A percentile compares a stretch with the other conserved stretches of the same genome.
These are phyloP conservation scores for Psittacula echo DNA, from an alignment of 2,797 vertebrate genomes.

Conservation along the genomic window DNA sequence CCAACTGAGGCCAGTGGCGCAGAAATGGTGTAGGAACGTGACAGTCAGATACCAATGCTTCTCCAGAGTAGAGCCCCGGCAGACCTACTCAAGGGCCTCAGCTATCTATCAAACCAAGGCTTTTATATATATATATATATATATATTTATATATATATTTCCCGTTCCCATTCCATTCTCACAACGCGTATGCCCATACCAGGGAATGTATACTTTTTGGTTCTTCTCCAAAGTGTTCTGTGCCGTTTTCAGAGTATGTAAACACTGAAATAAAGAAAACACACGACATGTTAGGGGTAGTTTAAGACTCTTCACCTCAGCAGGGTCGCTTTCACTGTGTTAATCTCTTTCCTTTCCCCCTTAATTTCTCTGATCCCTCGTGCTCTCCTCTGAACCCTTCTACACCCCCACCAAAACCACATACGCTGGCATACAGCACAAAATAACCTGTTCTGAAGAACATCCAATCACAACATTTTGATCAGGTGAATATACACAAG, in stretches of 20 bases:
- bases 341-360: background rate
- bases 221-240: constrained; percentile 83
- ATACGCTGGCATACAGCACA: background rate
- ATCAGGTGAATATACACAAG: background rate
- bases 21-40: background rate
- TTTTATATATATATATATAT: background rate
- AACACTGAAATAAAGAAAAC: constrained; percentile 84
- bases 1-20: background rate
- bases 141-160: background rate
- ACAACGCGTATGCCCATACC: constrained; percentile 73
- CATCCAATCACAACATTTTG: background rate
- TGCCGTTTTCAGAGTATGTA: constrained; percentile 90
- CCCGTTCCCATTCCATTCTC: background rate
- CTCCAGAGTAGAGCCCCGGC: background rate
- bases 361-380: background rate
- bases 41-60: background rate
- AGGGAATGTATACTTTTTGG: constrained; percentile 77
- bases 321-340: background rate
- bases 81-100: background rate
- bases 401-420: accelerated
- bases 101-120: background rate
- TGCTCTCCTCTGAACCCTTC: background rate
- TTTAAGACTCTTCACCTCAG: background rate
- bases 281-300: background rate
- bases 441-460: background rate